Evolutionary conservation across 53 echinoderm and acorn worm genomes (phyloP), one percentile per base, ranked within the genome.

Genomic region (Arbacia lixula): DNA sequence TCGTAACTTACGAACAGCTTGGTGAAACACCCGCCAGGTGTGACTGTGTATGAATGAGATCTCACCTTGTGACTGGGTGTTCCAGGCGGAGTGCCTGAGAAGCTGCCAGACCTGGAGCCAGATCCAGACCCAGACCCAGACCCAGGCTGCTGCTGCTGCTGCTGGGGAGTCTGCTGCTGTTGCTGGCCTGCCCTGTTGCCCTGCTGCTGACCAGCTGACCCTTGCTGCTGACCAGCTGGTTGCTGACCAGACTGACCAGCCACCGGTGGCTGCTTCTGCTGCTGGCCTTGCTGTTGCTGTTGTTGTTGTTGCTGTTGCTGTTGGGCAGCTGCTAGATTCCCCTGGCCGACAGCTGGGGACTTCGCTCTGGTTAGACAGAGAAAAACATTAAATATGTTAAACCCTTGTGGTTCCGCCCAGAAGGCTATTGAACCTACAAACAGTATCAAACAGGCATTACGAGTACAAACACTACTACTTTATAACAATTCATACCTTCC

Each of bases 11-110:
- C n/a, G n/a, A n/a, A n/a, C n/a, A n/a, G n/a, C n/a, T n/a, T n/a
- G n/a, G n/a, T n/a, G n/a, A n/a, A n/a, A n/a, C n/a, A n/a, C n/a
- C n/a, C n/a, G n/a, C n/a, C n/a, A n/a, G n/a, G n/a, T n/a, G n/a
- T n/a, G n/a, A n/a, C n/a, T n/a, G n/a, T n/a, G n/a, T n/a, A n/a
- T n/a, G n/a, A n/a, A n/a, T n/a, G n/a, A n/a, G n/a, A n/a, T 11
- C 86, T 11, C 62, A 89, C 89, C 85, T 68, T 89, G 5, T 63
- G 53, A 34, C 55, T 46, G 5, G 89, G 89, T 17, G 89, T 89
- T 29, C 76, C 78, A 42, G 89, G 89, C 0, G 89, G 89, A 61
- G 89, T 89, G 64, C 89, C 52, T 1, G 62, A 63, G 5, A 41
- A 46, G 9, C 30, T 30, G 8, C 64, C 64, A 57, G 58, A 21